Conservation (phyloP, 2,888 invertebrate genomes). For the Argyresthia goedartella region DNA sequence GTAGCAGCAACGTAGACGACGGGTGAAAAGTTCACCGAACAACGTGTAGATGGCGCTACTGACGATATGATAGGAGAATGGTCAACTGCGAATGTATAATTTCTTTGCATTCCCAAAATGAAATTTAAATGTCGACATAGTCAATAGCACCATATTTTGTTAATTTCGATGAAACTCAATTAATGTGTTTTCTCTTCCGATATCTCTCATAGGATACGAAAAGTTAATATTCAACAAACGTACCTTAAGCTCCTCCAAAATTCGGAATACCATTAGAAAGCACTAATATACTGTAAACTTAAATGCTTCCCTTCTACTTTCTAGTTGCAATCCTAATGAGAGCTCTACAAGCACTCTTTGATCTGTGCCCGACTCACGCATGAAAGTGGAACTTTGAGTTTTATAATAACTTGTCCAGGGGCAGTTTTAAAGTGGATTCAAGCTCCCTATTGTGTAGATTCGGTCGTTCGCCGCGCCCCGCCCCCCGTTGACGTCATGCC, state of each 20-base stretch:
- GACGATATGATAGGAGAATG: neutral
- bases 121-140: too few species aligned
- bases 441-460: constrained; percentile 11
- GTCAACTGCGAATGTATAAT: too few species aligned
- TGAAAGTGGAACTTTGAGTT: neutral
- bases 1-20: neutral
- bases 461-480: constrained; percentile 41
- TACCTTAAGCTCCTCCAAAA: too few species aligned
- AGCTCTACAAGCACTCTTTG: constrained; percentile 4
- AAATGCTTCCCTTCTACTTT: constrained; percentile 2
- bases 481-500: constrained; percentile 53
- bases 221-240: too few species aligned
- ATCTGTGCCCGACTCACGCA: neutral
- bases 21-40: neutral
- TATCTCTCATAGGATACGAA: too few species aligned
- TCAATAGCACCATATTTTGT: too few species aligned
- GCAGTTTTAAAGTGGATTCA: too few species aligned
- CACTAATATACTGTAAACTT: neutral
- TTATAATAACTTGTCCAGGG: neutral
- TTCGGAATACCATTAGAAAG: too few species aligned
- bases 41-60: neutral
- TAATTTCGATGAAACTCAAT: too few species aligned
- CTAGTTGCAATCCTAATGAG: constrained; percentile 3
- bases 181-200: too few species aligned
- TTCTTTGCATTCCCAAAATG: too few species aligned